Conservation (phyloP, 2,113 vertebrate genomes). For the Austrofundulus limnaeus region DNA sequence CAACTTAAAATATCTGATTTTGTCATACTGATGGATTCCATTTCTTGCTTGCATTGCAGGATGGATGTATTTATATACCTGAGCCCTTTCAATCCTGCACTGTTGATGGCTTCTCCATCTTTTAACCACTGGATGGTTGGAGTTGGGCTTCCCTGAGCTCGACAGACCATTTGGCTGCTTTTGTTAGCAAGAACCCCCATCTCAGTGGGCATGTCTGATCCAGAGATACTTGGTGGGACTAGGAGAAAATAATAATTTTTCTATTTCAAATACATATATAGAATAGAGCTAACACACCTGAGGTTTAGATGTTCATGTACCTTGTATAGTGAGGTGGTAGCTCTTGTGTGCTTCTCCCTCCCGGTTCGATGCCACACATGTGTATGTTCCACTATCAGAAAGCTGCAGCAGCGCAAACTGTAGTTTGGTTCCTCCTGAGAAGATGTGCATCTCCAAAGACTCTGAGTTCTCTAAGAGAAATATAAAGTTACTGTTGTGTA, state of each 20-base stretch:
- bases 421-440: slow-evolving; percentile 91
- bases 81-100: slow-evolving; percentile 63
- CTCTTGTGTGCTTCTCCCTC: slow-evolving; percentile 89
- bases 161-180: slow-evolving; percentile 85
- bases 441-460: slow-evolving; percentile 89
- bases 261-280: neutral
- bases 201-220: slow-evolving; percentile 89
- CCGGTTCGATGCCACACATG: slow-evolving; percentile 87
- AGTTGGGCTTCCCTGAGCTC: slow-evolving; percentile 80
- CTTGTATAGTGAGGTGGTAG: slow-evolving; percentile 88
- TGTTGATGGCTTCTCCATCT: slow-evolving; percentile 82
- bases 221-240: slow-evolving; percentile 91
- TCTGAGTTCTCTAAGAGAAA: slow-evolving; percentile 82
- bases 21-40: neutral
- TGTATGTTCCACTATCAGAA: slow-evolving; percentile 87
- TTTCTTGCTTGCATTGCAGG: neutral
- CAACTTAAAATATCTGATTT: neutral
- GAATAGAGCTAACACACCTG: neutral
- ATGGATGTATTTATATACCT: slow-evolving; percentile 68
- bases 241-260: slow-evolving; percentile 11
- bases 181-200: slow-evolving; percentile 85
- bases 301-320: slow-evolving; percentile 61
- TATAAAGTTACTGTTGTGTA: neutral
- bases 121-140: slow-evolving; percentile 90
- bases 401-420: slow-evolving; percentile 89